Evolutionary conservation across 1,140 invertebrate genomes (phyloP), one percentile per base, ranked within the genome.

Genomic region (Ceratina calcarata): DNA sequence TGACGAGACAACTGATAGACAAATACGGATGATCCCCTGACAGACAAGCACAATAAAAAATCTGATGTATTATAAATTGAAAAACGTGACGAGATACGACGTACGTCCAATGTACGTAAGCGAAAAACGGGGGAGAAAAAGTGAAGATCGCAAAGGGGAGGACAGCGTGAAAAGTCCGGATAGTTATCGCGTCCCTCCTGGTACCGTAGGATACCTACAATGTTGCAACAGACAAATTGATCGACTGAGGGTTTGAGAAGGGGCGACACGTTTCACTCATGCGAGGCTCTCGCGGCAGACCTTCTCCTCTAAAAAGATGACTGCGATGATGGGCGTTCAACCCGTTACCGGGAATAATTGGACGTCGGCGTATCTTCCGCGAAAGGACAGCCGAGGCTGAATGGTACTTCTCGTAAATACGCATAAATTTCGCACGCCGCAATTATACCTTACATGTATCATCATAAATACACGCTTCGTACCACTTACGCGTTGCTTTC

Each of bases 271-370:
- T 76, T 27, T 49, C 74, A 32, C 37, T 70, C 66, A 18, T 51
- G 20, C 73, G 73, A 75, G 58, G 7, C 51, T 67, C 71, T 16
- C 3, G n/a, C 8, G 55, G 68, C 20, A 51, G 55, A 84, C 66
- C 69, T 57, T 65, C 60, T 72, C 69, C 32, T 65, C 60, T 72
- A 62, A 65, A 74, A 81, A 49, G 57, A 51, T 20, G 75, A 12
- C 32, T 57, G 55, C 53, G 80, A 72, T 65, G 80, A 77, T 67
- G 80, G 69, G 72, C 72, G 65, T 82, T 22, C 62, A 18, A 37
- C 51, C 62, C 61, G 68, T 68, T 45, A 49, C 61, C 24, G n/a
- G 2, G 57, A 78, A 78, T 83, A 82, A 83, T 83, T 81, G 80
- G 62, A 68, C 82, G 72, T 72, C 61, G 65, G 32, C 74, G 60